phyloP scores from a whole-genome alignment of 2,113 vertebrate species.

The Tetraodon nigroviridis region DNA sequence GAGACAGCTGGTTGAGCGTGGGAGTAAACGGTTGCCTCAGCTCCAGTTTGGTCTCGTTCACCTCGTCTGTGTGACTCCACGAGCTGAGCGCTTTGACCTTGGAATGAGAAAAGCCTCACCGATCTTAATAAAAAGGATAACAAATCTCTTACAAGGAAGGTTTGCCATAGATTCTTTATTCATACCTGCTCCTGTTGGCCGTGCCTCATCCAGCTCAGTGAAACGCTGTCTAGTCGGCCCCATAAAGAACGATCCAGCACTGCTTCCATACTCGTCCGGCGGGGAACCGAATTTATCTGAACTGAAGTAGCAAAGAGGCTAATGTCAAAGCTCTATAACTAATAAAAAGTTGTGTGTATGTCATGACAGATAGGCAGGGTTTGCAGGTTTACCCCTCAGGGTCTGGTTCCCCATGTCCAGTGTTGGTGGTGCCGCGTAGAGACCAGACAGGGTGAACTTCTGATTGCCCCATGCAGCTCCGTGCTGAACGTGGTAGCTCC shows the following conservation, averaged over 20 bases:
- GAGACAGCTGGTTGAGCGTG: conserved; percentile 62
- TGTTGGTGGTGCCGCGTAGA: conserved; percentile 64
- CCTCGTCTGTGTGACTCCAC: conserved; percentile 62
- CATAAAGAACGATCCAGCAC: conserved; percentile 53
- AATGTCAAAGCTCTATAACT: too few relatives aligned
- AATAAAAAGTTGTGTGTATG: neutral
- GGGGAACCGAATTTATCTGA: conserved; percentile 66
- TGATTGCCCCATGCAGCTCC: conserved; percentile 67
- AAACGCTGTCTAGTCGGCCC: conserved; percentile 57
- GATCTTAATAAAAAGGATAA: neutral
- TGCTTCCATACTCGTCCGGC: conserved; percentile 59
- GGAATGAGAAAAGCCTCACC: neutral
- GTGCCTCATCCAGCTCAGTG: conserved; percentile 71
- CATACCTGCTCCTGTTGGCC: conserved; percentile 67
- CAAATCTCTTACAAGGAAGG: neutral
- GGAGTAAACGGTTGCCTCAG: conserved; percentile 74
- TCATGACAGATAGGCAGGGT: neutral
- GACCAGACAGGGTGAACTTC: conserved; percentile 64
- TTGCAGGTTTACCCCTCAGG: conserved; percentile 65
- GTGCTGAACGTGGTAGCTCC: conserved; percentile 65
- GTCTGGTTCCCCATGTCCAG: conserved; percentile 62
- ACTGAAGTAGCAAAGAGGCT: conserved; percentile 49
- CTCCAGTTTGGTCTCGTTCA: conserved; percentile 54
- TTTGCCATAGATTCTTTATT: neutral
- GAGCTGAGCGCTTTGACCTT: conserved; percentile 67